Evolutionary conservation across 2,888 invertebrate species (phyloP), one percentile per base, ranked within the genome.

Genomic region (Drosophila algonquin): DNA sequence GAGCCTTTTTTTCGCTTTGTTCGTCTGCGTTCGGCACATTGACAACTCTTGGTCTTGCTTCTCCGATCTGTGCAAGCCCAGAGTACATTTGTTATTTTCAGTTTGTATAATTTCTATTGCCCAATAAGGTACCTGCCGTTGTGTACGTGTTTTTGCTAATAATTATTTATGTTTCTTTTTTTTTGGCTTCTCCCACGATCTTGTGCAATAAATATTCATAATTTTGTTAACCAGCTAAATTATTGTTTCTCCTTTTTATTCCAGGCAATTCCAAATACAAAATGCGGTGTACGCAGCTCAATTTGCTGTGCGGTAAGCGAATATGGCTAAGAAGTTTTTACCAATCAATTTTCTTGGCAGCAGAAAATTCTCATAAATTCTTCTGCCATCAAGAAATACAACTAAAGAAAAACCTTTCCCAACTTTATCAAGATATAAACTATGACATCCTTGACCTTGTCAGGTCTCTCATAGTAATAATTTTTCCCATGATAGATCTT

Each of bases 191-290:
- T 67, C 87, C 76, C 84, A 86, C 87, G 84, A 73, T 72, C 54
- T 86, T 71, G 68, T 59, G 76, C 62, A 81, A 86, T 81, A 83
- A 86, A 81, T 86, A 83, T 86, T 82, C 76, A 86, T 83, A 74
- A 63, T 73, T 73, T 86, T 69, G 67, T 65, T 73, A 73, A 77
- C 63, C 72, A 73, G 54, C 68, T 48, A 67, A 69, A 52, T 60
- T 67, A 76, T 62, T 59, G 46, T 65, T 35, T 52, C 61, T 72
- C 56, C 75, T 69, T 63, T 63, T 81, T 50, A 18, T 90, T 90
- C 32, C 63, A 90, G 90, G 83, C 81, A 73, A 84, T 76, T 83
- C 81, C 67, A 69, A 76, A 65, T 62, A 80, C 71, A 89, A 89
- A 83, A 90, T 90, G 90, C 71, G 76, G 67, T 80, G 69, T 54